Conservation (phyloP, 2,113 vertebrate species). For the Odontophorus gujanensis region DNA sequence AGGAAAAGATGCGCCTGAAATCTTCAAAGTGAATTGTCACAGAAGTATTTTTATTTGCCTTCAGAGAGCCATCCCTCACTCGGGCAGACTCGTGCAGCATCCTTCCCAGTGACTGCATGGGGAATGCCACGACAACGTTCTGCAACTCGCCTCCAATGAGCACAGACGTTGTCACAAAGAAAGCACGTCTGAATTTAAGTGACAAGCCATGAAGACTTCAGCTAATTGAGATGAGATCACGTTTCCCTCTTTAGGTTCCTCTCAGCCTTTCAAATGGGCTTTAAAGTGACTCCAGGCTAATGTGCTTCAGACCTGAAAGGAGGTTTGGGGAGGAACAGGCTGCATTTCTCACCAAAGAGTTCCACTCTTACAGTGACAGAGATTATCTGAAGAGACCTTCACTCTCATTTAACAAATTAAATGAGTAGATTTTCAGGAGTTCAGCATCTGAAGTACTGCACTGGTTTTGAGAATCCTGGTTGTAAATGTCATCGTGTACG, state of each 20-base stretch:
- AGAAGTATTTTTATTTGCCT: conserved; percentile 67
- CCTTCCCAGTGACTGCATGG: conserved; percentile 52
- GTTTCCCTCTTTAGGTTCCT: not conserved
- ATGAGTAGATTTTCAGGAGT: conserved; percentile 50
- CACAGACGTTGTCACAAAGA: not conserved
- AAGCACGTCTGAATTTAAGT: not conserved
- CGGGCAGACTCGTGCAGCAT: conserved; percentile 6
- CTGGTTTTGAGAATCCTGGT: conserved; percentile 57
- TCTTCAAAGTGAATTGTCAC: not conserved
- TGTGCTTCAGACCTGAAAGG: not conserved
- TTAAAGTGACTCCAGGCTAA: not conserved
- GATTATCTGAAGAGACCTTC: conserved; percentile 54
- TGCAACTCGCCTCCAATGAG: conserved; percentile 29
- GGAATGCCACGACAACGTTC: conserved; percentile 53
- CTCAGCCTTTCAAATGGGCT: not conserved
- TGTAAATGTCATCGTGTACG: conserved; percentile 48
- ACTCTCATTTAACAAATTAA: conserved; percentile 70
- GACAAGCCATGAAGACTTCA: conserved; percentile 26
- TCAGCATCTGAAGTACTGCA: conserved; percentile 38
- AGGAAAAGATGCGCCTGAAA: not conserved
- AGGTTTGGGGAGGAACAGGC: not conserved
- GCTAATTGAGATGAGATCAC: not conserved
- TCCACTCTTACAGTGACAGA: not conserved
- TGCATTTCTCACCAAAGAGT: not conserved
- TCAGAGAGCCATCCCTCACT: conserved; percentile 75